Base-by-base conservation (phyloP, 2,113 vertebrate genomes). In the Petromus typicus region DNA sequence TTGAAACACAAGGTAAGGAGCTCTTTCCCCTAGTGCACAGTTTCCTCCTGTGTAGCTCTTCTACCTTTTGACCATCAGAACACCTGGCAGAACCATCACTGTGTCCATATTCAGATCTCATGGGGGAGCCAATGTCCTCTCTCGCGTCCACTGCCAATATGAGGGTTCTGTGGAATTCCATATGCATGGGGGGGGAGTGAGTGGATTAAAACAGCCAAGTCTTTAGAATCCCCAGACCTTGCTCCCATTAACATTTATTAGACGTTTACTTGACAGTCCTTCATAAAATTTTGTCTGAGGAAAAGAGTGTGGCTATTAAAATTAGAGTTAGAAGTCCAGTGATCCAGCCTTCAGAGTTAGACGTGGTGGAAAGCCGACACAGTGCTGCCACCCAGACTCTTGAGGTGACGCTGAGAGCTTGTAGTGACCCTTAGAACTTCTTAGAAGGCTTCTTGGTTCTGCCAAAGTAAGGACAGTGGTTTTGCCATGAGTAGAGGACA, bases 111-210 rank as follows among this genome's bases (percentile, higher is more conserved):
- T 63, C 23, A 51, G 57, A 16, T 12, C 4, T 18, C 25, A 9
- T 10, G 40, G 66, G 22, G 27, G 9, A 51, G 57, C 22, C 22
- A 17, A 11, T 10, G 16, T 43, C 22, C 4, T 45, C 22, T 75
- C 66, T 64, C 45, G 9, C n/a, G 14, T 1, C 20, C 14, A 14
- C 18, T 25, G 18, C 56, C 2, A 9, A 5, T 2, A 0, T 3
- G 10, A 27, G 16, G 22, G 34, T 30, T 51, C 75, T 20, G 30
- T 18, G 30, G 75, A 20, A 34, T 16, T 45, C 75, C 17, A 51
- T 3, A 11, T 8, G 17, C 4, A 3, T 34, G 20, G 51, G 20
- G 16, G 71, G 73, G 71, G 34, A 27, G 45, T 6, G 51, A 18
- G 7, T 4, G 43, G 20, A 69, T 32, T 7, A 13, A 71, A 8